Evolutionary conservation across 2,113 vertebrate genomes (phyloP).

Genomic region (Prionailurus viverrinus): DNA sequence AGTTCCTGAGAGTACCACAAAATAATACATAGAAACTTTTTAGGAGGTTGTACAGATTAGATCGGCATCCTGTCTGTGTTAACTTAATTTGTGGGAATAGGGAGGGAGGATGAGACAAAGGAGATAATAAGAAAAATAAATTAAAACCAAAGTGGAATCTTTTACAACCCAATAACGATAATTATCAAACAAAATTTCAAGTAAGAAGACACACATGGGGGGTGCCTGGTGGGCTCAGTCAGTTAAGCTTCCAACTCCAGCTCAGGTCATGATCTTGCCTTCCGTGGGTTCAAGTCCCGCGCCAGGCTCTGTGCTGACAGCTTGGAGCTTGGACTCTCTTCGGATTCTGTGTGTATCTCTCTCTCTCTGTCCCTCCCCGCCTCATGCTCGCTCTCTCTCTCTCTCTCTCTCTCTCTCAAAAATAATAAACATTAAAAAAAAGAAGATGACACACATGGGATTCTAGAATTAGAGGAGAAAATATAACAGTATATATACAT

Average conservation of each 20-base stretch:
- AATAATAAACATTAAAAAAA: too few species aligned
- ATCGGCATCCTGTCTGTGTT: background rate
- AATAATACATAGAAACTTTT: background rate
- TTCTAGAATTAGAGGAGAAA: background rate
- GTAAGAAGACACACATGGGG: background rate
- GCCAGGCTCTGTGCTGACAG: too few species aligned
- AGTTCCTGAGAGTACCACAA: background rate
- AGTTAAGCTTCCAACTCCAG: too few species aligned
- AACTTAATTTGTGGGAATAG: background rate
- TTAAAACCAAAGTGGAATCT: background rate
- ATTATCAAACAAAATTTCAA: background rate
- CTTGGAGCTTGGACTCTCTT: too few species aligned
- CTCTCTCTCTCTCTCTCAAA: too few species aligned
- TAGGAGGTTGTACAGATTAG: background rate
- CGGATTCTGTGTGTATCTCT: too few species aligned
- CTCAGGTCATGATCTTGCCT: too few species aligned
- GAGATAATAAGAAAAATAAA: background rate
- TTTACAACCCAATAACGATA: slow-evolving; percentile 20
- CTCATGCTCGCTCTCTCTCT: too few species aligned
- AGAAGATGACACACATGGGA: background rate
- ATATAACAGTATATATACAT: background rate
- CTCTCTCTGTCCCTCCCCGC: too few species aligned
- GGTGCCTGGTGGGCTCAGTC: too few species aligned
- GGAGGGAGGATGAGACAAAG: background rate
- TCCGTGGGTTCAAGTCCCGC: too few species aligned